A percentile compares a stretch with the other conserved stretches of the same genome.
These are phyloP conservation scores for Protodeltote pygarga DNA, from an alignment of 2,888 invertebrate genomes.

Conservation along the genomic window DNA sequence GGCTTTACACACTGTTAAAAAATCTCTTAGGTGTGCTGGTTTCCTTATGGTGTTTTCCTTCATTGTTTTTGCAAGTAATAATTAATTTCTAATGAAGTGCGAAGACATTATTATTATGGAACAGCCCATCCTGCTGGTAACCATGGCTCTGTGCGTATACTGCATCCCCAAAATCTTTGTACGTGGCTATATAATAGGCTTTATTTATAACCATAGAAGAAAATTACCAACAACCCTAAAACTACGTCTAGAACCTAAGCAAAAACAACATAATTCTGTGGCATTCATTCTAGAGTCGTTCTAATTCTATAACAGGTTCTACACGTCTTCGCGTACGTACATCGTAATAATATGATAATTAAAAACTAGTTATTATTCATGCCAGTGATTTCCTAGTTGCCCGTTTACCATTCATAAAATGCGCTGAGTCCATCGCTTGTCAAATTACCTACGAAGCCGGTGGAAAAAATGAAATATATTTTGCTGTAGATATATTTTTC, in stretches of 20 bases:
- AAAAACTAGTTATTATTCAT: conserved; percentile 39
- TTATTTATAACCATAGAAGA: too few relatives aligned
- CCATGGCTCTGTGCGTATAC: too few relatives aligned
- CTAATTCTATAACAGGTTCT: conserved; percentile 13
- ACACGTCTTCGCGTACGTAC: not conserved
- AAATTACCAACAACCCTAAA: too few relatives aligned
- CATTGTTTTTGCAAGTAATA: too few relatives aligned
- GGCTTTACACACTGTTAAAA: too few relatives aligned
- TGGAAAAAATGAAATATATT: conserved; percentile 33
- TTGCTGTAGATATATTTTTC: conserved; percentile 14
- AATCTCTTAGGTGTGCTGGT: too few relatives aligned
- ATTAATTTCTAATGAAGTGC: too few relatives aligned
- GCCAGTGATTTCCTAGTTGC: conserved; percentile 33
- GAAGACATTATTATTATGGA: too few relatives aligned
- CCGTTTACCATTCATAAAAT: conserved; percentile 40
- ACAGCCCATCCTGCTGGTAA: too few relatives aligned
- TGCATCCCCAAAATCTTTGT: too few relatives aligned
- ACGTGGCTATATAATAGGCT: too few relatives aligned
- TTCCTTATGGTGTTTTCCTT: too few relatives aligned
- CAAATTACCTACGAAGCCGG: conserved; percentile 32
- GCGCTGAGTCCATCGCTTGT: conserved; percentile 36
- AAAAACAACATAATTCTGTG: not conserved
- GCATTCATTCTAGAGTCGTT: not conserved
- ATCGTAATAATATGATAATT: conserved; percentile 18
- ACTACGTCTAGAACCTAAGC: not conserved